phyloP scores from a whole-genome alignment of 2,797 vertebrate genomes.

The Pogonophryne albipinna region DNA sequence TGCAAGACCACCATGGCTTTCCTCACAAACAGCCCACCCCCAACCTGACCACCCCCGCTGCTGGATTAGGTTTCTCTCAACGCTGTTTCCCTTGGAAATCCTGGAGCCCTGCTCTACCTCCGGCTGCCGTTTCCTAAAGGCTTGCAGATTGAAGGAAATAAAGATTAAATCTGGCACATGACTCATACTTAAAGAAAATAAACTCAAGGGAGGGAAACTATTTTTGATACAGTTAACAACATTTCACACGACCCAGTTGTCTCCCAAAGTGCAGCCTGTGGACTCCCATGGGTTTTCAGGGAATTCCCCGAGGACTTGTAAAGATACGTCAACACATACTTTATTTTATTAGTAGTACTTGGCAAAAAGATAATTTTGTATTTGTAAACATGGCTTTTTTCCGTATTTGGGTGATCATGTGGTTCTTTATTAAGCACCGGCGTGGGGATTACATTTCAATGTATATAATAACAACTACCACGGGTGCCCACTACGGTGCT shows the following conservation, averaged over 20 bases:
- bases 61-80: slow-evolving; percentile 62
- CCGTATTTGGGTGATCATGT: too few species aligned
- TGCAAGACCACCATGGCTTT: too few species aligned
- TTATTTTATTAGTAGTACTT: not conserved
- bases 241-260: slow-evolving; percentile 50
- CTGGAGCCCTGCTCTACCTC: slow-evolving; percentile 36
- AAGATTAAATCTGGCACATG: slow-evolving; percentile 33
- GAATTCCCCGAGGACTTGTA: slow-evolving; percentile 4
- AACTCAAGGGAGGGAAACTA: slow-evolving; percentile 5
- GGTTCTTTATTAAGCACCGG: too few species aligned
- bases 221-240: slow-evolving; percentile 33
- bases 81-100: slow-evolving; percentile 51
- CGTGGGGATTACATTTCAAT: too few species aligned
- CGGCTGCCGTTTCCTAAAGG: slow-evolving; percentile 51
- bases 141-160: slow-evolving; percentile 22
- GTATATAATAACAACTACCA: too few species aligned
- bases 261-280: not conserved
- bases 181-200: slow-evolving; percentile 22
- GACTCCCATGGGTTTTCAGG: not conserved
- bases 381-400: not conserved
- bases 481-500: not conserved
- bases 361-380: not conserved
- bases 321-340: not conserved
- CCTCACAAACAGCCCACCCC: slow-evolving; percentile 9
- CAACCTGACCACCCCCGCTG: not conserved